Base-by-base conservation (phyloP, 2,888 invertebrate species). In the Acleris emargana region DNA sequence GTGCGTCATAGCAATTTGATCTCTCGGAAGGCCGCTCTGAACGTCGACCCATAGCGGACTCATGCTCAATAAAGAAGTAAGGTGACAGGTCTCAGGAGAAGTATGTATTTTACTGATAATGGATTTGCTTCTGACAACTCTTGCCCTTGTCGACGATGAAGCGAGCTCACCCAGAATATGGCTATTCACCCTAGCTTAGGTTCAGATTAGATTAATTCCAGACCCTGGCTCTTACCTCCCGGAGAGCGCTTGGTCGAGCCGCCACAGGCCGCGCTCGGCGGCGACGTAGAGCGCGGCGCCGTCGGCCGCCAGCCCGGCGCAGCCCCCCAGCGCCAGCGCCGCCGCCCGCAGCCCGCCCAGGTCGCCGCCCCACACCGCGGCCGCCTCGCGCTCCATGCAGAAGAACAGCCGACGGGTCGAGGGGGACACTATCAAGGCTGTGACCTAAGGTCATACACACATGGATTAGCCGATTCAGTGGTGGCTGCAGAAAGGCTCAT, bases 351-450 rank as follows among this genome's bases (percentile, higher is more conserved):
- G 86, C 0, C 95, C 95, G 55, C 94, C 93, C 50, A 95, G 86
- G 9, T 90, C 84, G 0, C 93, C 83, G 18, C 91, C 89, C 80
- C 93, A 93, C 1, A 95, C 86, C 1, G 88, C 84, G 7, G 54
- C 4, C 7, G 93, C 93, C 0, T 68, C 90, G 68, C 79, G 87
- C 76, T 77, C 75, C 72, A 93, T 58, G 89, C 94, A 93, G 85
- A 94, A 95, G 82, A 95, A 95, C 72, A 96, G 80, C 0, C 89
- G 87, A 0, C 87, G 86, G 55, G 93, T 91, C 0, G 89, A 84
- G 0, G 96, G 94, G 78, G 97, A 96, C 1, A 96, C 89, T 2
- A 93, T 87, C 0, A 97, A 75, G 0, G 95, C 88, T 45, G 94
- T 91, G 3, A 96, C 92, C 76, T 93, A 16, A 42, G 4, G 42